Base-by-base conservation (phyloP, 2,113 vertebrate species). In the Sardina pilchardus region DNA sequence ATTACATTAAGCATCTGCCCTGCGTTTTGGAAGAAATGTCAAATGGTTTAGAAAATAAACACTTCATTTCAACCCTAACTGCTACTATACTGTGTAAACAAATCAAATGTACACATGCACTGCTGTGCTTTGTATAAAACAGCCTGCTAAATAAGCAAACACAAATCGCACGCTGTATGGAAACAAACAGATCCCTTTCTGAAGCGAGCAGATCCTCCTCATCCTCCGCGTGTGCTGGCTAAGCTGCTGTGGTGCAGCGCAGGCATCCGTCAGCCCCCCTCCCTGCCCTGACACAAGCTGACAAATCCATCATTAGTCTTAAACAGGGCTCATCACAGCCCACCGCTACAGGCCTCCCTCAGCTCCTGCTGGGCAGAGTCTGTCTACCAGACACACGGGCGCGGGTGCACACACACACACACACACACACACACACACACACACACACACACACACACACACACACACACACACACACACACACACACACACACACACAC, bases 241-340 rank as follows among this genome's bases (percentile, higher is more conserved):
- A 5, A 34, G 63, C 71, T 78, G 30, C 34, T 78, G 10, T 36
- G 30, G 12, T 30, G 26, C 71, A 17, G 14, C 50, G 53, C 81
- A 80, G 71, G 10, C 71, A 85, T 75, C 50, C 24, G 39, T 63
- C 78, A 85, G 81, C 84, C 81, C 86, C 83, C 87, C 87, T 86
- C 84, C 87, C 87, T 84, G 82, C 78, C 81, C 83, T 85, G 84
- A 30, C 56, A 89, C 8, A 36, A 88, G 86, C 89, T 89, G 88
- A 84, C 83, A 83, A 83, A 87, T 90, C 91, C 90, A 86, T 89
- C 90, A 90, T 90, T 92, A 86, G 92, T 91, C 88, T 92, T 93
- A 90, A 87, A 91, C 87, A 85, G 86, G 87, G 90, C 88, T 92
- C 91, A 91, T 92, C 88, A 88, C 86, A 91, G 90, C 89, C 88